Evolutionary conservation across 2,888 invertebrate genomes (phyloP), one percentile per base, ranked within the genome.

Genomic region (Sylvicola fuscatus): DNA sequence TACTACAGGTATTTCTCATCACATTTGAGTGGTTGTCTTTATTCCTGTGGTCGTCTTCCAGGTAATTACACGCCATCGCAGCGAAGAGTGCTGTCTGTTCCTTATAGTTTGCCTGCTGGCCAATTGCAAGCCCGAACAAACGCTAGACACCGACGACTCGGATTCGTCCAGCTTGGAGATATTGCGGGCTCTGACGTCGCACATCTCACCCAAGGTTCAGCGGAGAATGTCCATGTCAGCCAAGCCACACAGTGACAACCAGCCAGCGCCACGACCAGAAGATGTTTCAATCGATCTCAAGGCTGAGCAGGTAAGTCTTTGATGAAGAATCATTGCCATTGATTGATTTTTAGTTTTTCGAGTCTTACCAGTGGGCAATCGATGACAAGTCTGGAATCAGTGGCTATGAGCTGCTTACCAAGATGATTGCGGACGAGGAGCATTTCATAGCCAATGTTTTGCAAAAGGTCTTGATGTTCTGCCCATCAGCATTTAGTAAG

Each of bases 1-100:
- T 84, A 39, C 61, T 84, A 15, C 80, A 83, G 65, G 76, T 77
- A n/a, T n/a, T n/a, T n/a, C n/a, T n/a, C n/a, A n/a, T n/a, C n/a
- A n/a, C n/a, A n/a, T n/a, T n/a, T n/a, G n/a, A n/a, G n/a, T n/a
- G n/a, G n/a, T n/a, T n/a, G n/a, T n/a, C n/a, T n/a, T n/a, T n/a
- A n/a, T n/a, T n/a, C n/a, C n/a, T n/a, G n/a, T n/a, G n/a, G n/a
- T 27, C 26, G 32, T 21, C 14, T 49, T 47, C 28, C 46, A 72
- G 70, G 53, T 66, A 32, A 50, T 78, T 41, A 69, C 76, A 0
- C 70, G 70, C 46, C 71, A 72, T 44, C 65, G 73, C 32, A 74
- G 73, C 0, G 77, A 78, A 54, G 58, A 69, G 21, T 73, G 73
- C 47, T 75, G 76, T 45, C 72, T 74, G 42, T 68, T 72, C 39